Evolutionary conservation across 2,888 invertebrate species (phyloP).

Genomic region (Cryptophagus acutangulus): DNA sequence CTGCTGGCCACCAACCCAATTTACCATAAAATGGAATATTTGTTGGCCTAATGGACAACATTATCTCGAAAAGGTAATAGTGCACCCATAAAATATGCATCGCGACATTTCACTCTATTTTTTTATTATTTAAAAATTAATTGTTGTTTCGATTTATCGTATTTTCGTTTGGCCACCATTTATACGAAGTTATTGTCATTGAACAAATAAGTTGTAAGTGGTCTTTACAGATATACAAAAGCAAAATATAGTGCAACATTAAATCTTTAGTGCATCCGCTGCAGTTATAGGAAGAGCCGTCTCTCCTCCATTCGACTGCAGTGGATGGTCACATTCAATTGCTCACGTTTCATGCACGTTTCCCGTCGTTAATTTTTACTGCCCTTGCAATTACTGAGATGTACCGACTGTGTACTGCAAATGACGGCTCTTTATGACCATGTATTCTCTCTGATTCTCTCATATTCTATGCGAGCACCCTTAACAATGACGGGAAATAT

Average conservation of each 20-base stretch:
- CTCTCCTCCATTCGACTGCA: slow-evolving; percentile 35
- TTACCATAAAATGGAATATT: slow-evolving; percentile 21
- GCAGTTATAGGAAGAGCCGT: slow-evolving; percentile 24
- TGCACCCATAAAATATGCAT: no score
- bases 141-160: slow-evolving; percentile 2
- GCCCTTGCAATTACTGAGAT: slow-evolving; percentile 44
- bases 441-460: slow-evolving; percentile 21
- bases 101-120: background rate
- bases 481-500: slow-evolving; percentile 7
- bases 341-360: slow-evolving; percentile 46
- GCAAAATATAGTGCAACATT: slow-evolving; percentile 35
- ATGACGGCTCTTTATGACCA: slow-evolving; percentile 31
- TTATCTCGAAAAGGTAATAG: slow-evolving; percentile 19
- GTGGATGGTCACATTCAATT: slow-evolving; percentile 45
- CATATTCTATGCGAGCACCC: slow-evolving; percentile 22
- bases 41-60: slow-evolving; percentile 20
- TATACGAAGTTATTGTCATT: slow-evolving; percentile 9
- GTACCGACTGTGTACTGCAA: slow-evolving; percentile 31
- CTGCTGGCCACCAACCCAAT: slow-evolving; percentile 17
- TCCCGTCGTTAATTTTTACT: slow-evolving; percentile 49
- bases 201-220: slow-evolving; percentile 22
- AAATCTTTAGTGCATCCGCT: slow-evolving; percentile 40
- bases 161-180: slow-evolving; percentile 3
- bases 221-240: slow-evolving; percentile 31
- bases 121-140: background rate